Evolutionary conservation across 2,113 vertebrate genomes (phyloP).

Genomic region (Gallinago media): DNA sequence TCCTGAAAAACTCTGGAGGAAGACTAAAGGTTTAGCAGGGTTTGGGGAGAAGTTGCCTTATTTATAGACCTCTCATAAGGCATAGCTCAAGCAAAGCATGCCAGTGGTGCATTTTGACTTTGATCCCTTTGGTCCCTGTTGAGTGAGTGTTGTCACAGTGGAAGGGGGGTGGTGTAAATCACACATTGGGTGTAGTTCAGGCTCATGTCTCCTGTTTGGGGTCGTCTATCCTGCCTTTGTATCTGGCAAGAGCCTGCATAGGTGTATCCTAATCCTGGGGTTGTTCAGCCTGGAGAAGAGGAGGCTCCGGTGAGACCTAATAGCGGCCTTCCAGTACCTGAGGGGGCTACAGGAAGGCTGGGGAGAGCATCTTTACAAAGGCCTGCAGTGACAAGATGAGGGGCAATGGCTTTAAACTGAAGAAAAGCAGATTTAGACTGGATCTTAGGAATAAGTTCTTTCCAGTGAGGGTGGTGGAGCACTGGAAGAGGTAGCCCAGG

Average conservation of each 20-base stretch:
- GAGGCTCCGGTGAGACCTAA: no score
- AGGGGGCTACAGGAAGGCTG: no score
- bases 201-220: background rate
- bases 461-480: no score
- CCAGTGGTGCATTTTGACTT: background rate
- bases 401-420: no score
- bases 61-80: background rate
- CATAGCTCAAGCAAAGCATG: background rate
- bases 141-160: background rate
- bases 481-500: no score
- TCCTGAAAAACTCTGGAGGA: background rate
- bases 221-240: background rate
- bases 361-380: no score
- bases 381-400: no score
- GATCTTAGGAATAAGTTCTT: no score
- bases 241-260: background rate
- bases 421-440: no score
- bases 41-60: background rate
- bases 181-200: background rate
- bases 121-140: background rate
- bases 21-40: background rate
- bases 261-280: accelerated
- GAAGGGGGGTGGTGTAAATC: background rate
- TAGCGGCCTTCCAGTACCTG: no score
- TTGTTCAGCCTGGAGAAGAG: no score